Evolutionary conservation across 2,888 invertebrate genomes (phyloP).

Genomic region (Sinelater perroti): DNA sequence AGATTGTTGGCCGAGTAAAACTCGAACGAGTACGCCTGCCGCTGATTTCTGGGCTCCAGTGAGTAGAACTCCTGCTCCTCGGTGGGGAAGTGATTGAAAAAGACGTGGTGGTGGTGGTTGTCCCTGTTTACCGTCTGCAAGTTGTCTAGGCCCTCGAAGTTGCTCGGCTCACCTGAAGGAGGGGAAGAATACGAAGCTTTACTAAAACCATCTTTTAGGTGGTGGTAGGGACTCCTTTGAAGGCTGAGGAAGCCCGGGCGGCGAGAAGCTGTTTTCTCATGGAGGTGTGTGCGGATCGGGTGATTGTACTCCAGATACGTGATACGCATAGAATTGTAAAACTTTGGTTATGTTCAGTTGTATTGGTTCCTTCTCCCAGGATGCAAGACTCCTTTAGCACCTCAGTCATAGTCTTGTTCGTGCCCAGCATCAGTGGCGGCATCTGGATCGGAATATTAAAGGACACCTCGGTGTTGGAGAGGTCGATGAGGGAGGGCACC

Average conservation of each 20-base stretch:
- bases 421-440: too few relatives aligned
- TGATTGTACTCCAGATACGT: too few relatives aligned
- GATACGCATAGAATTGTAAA: too few relatives aligned
- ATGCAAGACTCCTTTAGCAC: too few relatives aligned
- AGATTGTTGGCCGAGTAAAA: constrained; percentile 74
- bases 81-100: constrained; percentile 62
- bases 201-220: constrained; percentile 56
- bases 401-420: too few relatives aligned
- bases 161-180: constrained; percentile 67
- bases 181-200: constrained; percentile 56
- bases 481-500: too few relatives aligned
- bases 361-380: too few relatives aligned
- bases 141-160: constrained; percentile 63
- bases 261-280: constrained; percentile 64
- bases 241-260: constrained; percentile 56
- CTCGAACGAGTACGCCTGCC: constrained; percentile 72
- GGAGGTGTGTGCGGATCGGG: too few relatives aligned
- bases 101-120: constrained; percentile 49
- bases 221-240: constrained; percentile 57
- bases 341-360: too few relatives aligned
- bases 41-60: constrained; percentile 64
- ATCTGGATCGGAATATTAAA: too few relatives aligned
- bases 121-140: constrained; percentile 62
- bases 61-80: constrained; percentile 70
- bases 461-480: too few relatives aligned